A percentile compares a stretch with the other conserved stretches of the same genome.
These are phyloP conservation scores for Trichonephila inaurata DNA, from an alignment of 1,140 invertebrate genomes.

Conservation along the genomic window DNA sequence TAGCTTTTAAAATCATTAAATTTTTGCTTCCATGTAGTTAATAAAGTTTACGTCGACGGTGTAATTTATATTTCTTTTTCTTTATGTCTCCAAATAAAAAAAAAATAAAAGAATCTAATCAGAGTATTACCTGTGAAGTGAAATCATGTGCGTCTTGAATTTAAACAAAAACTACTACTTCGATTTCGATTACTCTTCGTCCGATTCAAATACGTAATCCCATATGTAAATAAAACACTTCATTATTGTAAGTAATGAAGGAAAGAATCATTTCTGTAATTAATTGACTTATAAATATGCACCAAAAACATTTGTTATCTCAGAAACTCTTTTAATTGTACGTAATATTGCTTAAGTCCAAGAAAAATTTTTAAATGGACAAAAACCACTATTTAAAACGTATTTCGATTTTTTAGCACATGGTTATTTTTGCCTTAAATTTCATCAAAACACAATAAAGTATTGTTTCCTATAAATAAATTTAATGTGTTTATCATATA, in stretches of 20 bases:
- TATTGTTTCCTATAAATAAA: no score
- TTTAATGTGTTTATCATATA: no score
- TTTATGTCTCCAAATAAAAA: background rate
- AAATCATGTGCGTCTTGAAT: background rate
- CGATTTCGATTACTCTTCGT: constrained; percentile 7
- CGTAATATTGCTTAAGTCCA: no score
- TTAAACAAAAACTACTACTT: background rate
- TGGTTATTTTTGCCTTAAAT: no score
- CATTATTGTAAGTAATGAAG: background rate
- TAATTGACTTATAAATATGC: background rate
- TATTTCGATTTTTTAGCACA: no score
- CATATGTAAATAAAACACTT: constrained; percentile 32
- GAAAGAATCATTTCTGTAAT: background rate
- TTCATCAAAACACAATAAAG: no score
- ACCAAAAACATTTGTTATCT: no score
- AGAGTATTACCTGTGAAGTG: background rate
- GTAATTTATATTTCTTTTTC: background rate
- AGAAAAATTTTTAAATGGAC: no score
- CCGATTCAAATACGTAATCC: constrained; percentile 22
- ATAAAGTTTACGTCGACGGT: background rate
- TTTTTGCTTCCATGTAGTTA: background rate
- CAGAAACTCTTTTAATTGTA: no score
- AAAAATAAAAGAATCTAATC: no score
- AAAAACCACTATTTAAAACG: no score
- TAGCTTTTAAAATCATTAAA: background rate